Conservation (phyloP, 2,888 invertebrate genomes). For the Caenorhabditis sp. region DNA sequence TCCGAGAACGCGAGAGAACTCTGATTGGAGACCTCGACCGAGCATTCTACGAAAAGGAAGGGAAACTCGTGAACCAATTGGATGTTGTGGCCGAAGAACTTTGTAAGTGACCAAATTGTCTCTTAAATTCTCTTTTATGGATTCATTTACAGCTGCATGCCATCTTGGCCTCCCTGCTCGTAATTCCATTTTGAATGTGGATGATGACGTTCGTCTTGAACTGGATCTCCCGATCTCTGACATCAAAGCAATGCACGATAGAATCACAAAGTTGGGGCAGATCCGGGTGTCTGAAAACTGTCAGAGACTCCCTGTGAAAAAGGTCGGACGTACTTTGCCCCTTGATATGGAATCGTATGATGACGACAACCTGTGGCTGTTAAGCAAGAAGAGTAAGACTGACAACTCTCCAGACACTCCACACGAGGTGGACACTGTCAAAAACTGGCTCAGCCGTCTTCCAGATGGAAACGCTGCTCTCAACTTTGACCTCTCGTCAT, state of each 20-base stretch:
- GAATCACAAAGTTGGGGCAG: conserved; percentile 62
- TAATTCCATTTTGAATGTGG: conserved; percentile 45
- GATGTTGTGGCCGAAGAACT: conserved; percentile 50
- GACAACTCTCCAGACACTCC: conserved; percentile 52
- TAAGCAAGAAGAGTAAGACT: conserved; percentile 51
- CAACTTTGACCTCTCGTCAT: conserved; percentile 46
- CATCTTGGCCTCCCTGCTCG: conserved; percentile 40
- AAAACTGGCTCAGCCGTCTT: conserved; percentile 57
- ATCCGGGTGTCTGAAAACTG: conserved; percentile 58
- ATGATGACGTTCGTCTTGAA: conserved; percentile 67
- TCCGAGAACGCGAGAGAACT: conserved; percentile 74
- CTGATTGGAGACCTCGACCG: conserved; percentile 71
- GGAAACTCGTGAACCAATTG: conserved; percentile 59
- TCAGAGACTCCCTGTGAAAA: conserved; percentile 41
- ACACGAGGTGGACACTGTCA: conserved; percentile 59
- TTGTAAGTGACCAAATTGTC: conserved; percentile 12
- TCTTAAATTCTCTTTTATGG: neutral
- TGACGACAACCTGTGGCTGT: conserved; percentile 61
- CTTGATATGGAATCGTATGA: conserved; percentile 56
- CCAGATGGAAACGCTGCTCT: conserved; percentile 45
- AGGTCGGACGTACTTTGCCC: conserved; percentile 54
- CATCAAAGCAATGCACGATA: conserved; percentile 63
- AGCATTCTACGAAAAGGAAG: conserved; percentile 68
- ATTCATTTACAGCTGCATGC: conserved; percentile 34
- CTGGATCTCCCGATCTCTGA: conserved; percentile 69